Base-by-base conservation (phyloP, 2,797 vertebrate genomes). In the Centropyge bicolor region DNA sequence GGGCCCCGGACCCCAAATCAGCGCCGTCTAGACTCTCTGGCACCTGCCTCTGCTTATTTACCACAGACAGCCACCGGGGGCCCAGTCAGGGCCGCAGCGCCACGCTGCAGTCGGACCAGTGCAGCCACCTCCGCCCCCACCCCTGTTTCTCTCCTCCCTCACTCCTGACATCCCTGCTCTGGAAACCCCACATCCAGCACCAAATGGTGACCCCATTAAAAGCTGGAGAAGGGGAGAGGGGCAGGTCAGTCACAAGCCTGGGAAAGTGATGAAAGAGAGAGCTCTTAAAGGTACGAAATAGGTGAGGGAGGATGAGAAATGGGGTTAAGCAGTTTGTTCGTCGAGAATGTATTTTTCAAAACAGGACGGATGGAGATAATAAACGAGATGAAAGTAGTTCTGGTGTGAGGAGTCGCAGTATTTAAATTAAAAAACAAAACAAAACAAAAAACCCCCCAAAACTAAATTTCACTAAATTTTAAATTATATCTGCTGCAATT, bases 11-110 rank as follows among this genome's bases (percentile, higher is more conserved):
- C 95, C 95, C 97, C 96, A 96, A 98, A 98, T 97, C 97, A 97
- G 81, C 94, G 85, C 91, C 93, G 98, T 98, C 98, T 98, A 99
- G 98, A 99, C 98, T 98, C 97, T 97, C 97, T 98, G 98, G 97
- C 97, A 98, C 98, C 97, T 98, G 97, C 95, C 95, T 98, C 96
- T 96, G 97, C 97, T 96, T 96, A 96, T 96, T 97, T 97, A 97
- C 96, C 96, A 96, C 87, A 92, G 91, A 85, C 90, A 67, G 95
- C 95, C 96, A 96, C 96, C 93, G 96, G 96, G 95, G 96, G 95
- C 95, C 95, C 95, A 90, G 71, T 43, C 57, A 73, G 83, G 63
- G 74, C 86, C 83, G 20, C 76, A 76, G 78, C 31, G 68, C 78
- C 68, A 43, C 16, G 31, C 86, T 55, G 68, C 95, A 92, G 92